phyloP scores from a whole-genome alignment of 2,113 vertebrate species.

The Calonectris borealis region DNA sequence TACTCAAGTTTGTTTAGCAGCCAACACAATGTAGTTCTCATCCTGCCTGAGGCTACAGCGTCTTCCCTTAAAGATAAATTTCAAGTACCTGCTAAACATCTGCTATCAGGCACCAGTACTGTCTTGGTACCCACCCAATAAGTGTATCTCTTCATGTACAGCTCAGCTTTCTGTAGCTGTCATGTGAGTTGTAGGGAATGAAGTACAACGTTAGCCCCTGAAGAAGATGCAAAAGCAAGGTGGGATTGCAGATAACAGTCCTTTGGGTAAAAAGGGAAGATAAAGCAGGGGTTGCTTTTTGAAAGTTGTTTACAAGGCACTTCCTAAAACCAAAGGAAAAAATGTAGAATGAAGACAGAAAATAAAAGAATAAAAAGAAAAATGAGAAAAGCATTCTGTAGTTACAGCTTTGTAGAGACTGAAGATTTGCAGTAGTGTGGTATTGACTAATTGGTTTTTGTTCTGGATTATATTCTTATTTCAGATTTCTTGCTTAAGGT shows the following conservation, averaged over 20 bases:
- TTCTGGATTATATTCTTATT: background rate
- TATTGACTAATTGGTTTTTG: background rate
- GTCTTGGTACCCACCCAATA: background rate
- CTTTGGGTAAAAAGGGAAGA: background rate
- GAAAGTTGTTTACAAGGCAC: background rate
- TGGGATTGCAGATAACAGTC: constrained; percentile 33
- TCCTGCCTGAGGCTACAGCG: background rate
- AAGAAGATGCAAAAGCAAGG: background rate
- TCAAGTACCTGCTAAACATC: background rate
- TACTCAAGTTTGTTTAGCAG: background rate
- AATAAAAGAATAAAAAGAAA: background rate
- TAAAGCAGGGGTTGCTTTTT: background rate
- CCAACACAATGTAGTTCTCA: background rate
- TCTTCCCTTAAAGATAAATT: background rate
- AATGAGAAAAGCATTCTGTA: background rate
- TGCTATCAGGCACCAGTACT: background rate
- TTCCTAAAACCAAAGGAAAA: background rate
- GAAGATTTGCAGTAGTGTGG: background rate
- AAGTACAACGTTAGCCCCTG: background rate
- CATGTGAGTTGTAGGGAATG: background rate
- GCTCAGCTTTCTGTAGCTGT: background rate
- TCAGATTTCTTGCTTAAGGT: background rate
- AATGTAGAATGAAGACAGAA: background rate
- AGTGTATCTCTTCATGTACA: background rate
- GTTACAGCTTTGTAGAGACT: background rate